Percentiles rank a stretch among this genome's conserved stretches.
Conservation (phyloP, 2,113 vertebrate genomes). For the Pygoscelis adeliae region DNA sequence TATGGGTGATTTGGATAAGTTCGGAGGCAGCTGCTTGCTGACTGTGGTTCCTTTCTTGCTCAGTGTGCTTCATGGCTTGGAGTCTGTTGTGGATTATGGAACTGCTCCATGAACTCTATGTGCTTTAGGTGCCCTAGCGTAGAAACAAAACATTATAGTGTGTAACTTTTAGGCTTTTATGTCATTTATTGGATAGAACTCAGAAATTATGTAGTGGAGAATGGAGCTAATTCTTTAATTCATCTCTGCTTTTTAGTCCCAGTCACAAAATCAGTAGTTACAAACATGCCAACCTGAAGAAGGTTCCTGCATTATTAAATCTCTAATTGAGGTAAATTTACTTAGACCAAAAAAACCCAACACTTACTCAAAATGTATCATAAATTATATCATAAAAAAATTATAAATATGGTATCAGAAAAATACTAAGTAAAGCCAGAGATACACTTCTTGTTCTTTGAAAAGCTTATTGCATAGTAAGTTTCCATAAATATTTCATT, state of each 20-base stretch:
- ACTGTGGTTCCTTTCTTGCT: background rate
- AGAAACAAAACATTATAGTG: background rate
- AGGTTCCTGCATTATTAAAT: background rate
- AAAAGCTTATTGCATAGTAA: background rate
- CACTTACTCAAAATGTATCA: background rate
- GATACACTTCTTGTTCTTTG: background rate
- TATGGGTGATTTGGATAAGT: background rate
- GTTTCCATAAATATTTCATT: slow-evolving; percentile 6
- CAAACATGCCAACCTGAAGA: background rate
- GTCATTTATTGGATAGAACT: background rate
- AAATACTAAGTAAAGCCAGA: slow-evolving; percentile 19
- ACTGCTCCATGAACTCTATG: background rate
- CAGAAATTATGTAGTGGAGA: background rate
- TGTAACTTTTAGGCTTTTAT: background rate
- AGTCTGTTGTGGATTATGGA: background rate
- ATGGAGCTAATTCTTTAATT: slow-evolving; percentile 17
- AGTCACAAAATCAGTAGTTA: background rate
- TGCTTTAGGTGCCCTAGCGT: background rate
- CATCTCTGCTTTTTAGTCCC: slow-evolving; percentile 19
- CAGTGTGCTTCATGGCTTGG: background rate
- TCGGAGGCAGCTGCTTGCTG: background rate
- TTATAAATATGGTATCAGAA: background rate
- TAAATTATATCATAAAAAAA: background rate
- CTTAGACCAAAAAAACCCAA: background rate
- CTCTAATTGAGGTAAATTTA: slow-evolving; percentile 23